Percentiles rank a stretch among this genome's conserved stretches.
These are phyloP conservation scores for Gymnothorax reevesii DNA, from an alignment of 2,797 vertebrate species.

Conservation along the genomic window DNA sequence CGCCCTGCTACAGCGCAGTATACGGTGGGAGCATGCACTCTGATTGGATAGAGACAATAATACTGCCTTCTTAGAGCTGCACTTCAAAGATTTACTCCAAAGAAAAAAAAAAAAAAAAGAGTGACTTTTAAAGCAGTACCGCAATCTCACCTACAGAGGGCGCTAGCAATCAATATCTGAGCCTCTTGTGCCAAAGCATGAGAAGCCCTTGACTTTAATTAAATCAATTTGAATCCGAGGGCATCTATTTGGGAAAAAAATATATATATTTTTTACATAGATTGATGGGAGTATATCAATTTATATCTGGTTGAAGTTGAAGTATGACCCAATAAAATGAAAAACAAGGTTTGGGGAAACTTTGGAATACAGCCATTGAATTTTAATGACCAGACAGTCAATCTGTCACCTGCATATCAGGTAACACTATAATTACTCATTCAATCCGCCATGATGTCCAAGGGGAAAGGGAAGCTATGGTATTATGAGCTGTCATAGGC, in stretches of 20 bases:
- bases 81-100: background rate
- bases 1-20: background rate
- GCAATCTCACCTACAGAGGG: conserved; percentile 68
- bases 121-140: background rate
- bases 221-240: conserved; percentile 7
- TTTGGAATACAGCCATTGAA: background rate
- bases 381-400: conserved; percentile 8
- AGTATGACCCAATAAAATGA: background rate
- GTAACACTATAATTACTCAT: conserved; percentile 7
- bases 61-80: background rate
- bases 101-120: too few relatives aligned
- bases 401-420: conserved; percentile 15
- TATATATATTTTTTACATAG: background rate
- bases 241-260: background rate
- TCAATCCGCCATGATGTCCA: background rate
- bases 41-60: background rate
- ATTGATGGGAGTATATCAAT: background rate
- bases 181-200: background rate
- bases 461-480: background rate
- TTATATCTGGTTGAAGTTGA: background rate
- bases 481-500: background rate
- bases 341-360: background rate
- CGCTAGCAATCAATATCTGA: conserved; percentile 67
- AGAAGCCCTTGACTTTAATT: conserved; percentile 11
- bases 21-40: background rate